phyloP scores from a whole-genome alignment of 2,797 vertebrate genomes.

The Pseudochaenichthys georgianus region DNA sequence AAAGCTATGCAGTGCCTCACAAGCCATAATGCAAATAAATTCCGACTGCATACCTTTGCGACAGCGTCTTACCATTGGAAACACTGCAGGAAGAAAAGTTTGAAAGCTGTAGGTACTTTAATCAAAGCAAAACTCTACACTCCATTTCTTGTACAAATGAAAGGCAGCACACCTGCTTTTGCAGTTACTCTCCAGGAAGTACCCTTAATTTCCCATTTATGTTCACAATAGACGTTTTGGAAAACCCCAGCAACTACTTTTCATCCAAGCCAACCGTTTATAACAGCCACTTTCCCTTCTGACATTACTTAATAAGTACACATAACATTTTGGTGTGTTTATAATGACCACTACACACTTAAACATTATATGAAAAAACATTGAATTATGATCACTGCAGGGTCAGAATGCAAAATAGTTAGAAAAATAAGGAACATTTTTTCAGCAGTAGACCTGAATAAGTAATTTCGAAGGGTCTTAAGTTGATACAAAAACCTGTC shows the following conservation, averaged over 20 bases:
- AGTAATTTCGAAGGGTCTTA: too few relatives aligned
- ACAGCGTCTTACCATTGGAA: too few relatives aligned
- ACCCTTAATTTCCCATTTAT: constrained; percentile 7
- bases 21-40: too few relatives aligned
- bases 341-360: background rate
- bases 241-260: constrained; percentile 10
- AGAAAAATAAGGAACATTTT: too few relatives aligned
- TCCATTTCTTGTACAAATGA: background rate
- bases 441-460: too few relatives aligned
- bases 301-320: background rate
- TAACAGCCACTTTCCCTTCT: background rate
- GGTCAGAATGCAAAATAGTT: too few relatives aligned
- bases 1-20: too few relatives aligned
- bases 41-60: too few relatives aligned
- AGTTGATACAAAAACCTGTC: too few relatives aligned
- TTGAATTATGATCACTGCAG: background rate
- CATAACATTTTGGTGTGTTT: too few relatives aligned
- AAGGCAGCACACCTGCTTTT: constrained; percentile 6
- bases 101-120: background rate
- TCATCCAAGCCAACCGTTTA: background rate
- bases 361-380: background rate
- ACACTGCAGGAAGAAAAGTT: too few relatives aligned
- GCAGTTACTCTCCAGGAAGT: constrained; percentile 6
- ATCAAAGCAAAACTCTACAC: background rate
- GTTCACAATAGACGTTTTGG: background rate